Base-by-base conservation (phyloP, 2,888 invertebrate genomes). In the Asteroscopus sphinx region DNA sequence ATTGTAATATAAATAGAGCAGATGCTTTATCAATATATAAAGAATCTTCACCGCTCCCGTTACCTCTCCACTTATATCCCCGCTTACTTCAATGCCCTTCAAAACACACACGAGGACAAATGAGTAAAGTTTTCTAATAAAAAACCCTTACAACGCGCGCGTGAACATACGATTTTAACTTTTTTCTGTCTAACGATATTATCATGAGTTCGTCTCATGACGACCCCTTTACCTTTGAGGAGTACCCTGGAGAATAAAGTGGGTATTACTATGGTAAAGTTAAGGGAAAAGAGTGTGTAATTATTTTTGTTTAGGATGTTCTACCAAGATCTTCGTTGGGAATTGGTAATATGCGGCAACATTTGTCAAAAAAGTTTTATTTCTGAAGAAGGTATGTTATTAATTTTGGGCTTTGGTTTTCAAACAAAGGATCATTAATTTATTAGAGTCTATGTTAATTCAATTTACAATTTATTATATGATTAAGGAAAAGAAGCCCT, bases 111-210 rank as follows among this genome's bases (percentile, higher is more conserved):
- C n/a, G 60, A 58, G 62, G 58, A 73, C 71, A 73, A 73, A 73
- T 73, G 73, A 73, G 68, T 42, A 73, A 73, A 73, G 73, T 73
- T 73, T 71, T 73, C 73, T 60, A 73, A 73, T 73, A 73, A 73
- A 73, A 72, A 73, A 57, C 57, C 64, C 55, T 62, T 45, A 52
- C 62, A 57, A 44, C 46, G 13, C 47, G 48, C 42, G 46, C 60
- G 52, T 30, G 56, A 65, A 65, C 70, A 64, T 59, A 68, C 65
- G 62, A 71, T 73, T 73, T 71, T 51, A 65, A 68, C 62, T 73
- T 73, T 68, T 73, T 70, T 53, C 32, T 47, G 58, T 28, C 35
- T 64, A 70, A 73, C 54, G 57, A 57, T 61, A 52, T 63, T 59
- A 67, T 64, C 54, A 73, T 59, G 64, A 59, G 42, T 47, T 59